These are phyloP conservation scores for Sabatieria punctata DNA, from an alignment of 2,888 invertebrate species.

Conservation along the genomic window DNA sequence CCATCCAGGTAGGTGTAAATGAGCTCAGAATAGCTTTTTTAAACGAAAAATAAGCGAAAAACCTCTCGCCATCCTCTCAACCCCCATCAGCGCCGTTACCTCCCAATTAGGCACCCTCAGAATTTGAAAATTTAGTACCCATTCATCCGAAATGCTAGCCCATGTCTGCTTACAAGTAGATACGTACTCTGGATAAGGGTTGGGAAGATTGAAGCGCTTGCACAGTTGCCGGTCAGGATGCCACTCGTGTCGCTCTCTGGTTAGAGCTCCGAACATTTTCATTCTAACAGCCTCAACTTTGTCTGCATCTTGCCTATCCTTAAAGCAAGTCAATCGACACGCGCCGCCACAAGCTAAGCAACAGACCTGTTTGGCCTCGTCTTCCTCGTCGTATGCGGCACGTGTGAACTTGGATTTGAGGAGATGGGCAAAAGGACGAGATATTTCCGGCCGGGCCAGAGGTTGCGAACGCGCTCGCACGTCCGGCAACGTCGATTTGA, in stretches of 20 bases:
- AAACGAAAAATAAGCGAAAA: too few relatives aligned
- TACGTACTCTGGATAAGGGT: constrained; percentile 53
- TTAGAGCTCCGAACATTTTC: constrained; percentile 60
- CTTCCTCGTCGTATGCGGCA: constrained; percentile 34
- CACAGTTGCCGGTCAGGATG: constrained; percentile 63
- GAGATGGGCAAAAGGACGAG: constrained; percentile 43
- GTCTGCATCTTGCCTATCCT: too few relatives aligned
- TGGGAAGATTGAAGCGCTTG: constrained; percentile 79
- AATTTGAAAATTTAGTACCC: too few relatives aligned
- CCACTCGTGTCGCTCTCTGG: constrained; percentile 54
- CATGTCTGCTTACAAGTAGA: too few relatives aligned
- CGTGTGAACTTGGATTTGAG: constrained; percentile 48
- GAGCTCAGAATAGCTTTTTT: too few relatives aligned
- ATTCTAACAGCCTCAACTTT: constrained; percentile 52
- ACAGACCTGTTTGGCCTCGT: constrained; percentile 8
- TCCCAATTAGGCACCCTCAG: too few relatives aligned
- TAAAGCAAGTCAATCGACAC: too few relatives aligned
- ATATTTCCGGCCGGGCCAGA: constrained; percentile 40
- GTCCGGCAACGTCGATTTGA: constrained; percentile 34
- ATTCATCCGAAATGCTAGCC: too few relatives aligned
- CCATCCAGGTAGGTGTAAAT: too few relatives aligned
- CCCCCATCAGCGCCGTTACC: too few relatives aligned
- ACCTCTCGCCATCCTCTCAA: too few relatives aligned
- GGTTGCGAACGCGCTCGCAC: constrained; percentile 7
- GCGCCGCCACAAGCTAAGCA: too few relatives aligned